A percentile compares a stretch with the other conserved stretches of the same genome.
Conservation (phyloP, 2,113 vertebrate genomes). For the Ceuthmochares aereus region DNA sequence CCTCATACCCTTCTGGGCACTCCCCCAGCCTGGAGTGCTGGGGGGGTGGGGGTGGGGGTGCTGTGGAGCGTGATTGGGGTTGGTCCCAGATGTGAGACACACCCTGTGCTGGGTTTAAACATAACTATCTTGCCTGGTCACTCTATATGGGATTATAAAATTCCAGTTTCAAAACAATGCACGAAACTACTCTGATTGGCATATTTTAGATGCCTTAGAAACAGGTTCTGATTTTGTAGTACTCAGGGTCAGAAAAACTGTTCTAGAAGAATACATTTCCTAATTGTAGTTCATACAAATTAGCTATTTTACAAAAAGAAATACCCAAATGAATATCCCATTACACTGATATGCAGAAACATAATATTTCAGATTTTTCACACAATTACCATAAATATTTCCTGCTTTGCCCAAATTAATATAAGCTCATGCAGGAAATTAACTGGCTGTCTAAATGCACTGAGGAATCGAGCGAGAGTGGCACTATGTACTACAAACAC, state of each 20-base stretch:
- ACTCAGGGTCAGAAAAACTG: background rate
- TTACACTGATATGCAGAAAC: background rate
- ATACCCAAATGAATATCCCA: background rate
- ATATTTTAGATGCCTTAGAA: background rate
- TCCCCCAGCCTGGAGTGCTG: too few species aligned
- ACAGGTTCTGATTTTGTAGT: background rate
- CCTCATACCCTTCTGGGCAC: background rate
- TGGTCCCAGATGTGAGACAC: background rate
- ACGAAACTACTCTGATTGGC: background rate
- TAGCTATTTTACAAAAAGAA: background rate
- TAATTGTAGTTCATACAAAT: background rate
- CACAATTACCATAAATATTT: background rate
- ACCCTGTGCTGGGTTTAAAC: background rate
- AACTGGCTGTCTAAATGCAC: background rate
- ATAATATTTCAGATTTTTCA: background rate
- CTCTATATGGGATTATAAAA: background rate
- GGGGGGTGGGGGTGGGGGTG: too few species aligned
- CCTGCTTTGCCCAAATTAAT: background rate
- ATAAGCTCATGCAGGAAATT: background rate
- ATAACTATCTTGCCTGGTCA: background rate
- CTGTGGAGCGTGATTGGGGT: too few species aligned
- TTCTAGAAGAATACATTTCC: background rate
- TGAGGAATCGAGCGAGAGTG: background rate
- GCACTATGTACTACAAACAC: background rate
- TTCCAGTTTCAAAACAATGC: background rate